Evolutionary conservation across 2,797 vertebrate genomes (phyloP).

Genomic region (Urophycis tenuis): DNA sequence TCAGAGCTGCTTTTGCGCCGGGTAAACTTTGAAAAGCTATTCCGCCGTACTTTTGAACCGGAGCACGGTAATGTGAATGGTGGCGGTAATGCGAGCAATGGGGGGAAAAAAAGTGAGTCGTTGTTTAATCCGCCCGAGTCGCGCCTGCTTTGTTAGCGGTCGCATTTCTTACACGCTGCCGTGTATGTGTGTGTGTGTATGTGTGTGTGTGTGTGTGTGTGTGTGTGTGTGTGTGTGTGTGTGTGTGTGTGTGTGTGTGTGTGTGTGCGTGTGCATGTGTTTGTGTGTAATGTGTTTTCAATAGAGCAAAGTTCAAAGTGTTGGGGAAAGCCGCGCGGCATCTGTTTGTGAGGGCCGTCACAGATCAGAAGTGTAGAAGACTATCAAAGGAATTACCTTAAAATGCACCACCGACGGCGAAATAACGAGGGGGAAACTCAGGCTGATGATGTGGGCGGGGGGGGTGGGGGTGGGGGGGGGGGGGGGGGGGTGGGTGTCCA

Average conservation of each 20-base stretch:
- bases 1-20: conserved; percentile 43
- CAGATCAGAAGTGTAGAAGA: background rate
- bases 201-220: too few species aligned
- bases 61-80: conserved; percentile 29
- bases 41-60: conserved; percentile 36
- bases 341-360: background rate
- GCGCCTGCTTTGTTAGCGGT: background rate
- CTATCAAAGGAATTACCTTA: background rate
- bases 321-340: background rate
- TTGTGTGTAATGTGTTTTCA: background rate
- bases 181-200: too few species aligned
- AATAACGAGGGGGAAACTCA: background rate
- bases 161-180: background rate
- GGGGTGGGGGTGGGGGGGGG: too few species aligned
- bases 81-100: conserved; percentile 17
- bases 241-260: too few species aligned
- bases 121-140: background rate
- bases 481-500: too few species aligned
- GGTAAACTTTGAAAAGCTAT: conserved; percentile 50
- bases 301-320: background rate
- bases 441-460: background rate
- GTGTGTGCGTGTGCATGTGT: too few species aligned
- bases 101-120: background rate
- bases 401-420: background rate
- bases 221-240: too few species aligned